phyloP scores from a whole-genome alignment of 2,113 vertebrate species.

The Pontoporia blainvillei region DNA sequence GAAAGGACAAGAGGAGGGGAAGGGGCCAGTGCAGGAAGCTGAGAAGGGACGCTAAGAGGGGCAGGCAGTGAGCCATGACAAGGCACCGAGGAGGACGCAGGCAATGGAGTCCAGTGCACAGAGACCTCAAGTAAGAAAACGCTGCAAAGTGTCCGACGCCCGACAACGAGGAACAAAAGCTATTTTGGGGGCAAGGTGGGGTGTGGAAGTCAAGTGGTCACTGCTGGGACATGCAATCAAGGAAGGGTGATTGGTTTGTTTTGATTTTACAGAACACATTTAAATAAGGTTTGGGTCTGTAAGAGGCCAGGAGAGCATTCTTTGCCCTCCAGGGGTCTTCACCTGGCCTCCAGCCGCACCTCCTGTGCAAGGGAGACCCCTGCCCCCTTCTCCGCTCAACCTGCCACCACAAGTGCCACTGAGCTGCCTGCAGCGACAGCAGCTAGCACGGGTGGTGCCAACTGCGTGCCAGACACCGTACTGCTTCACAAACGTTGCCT shows the following conservation, averaged over 20 bases:
- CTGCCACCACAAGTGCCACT: background rate
- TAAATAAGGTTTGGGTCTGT: background rate
- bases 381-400: background rate
- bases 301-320: background rate
- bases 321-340: background rate
- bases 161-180: background rate
- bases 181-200: background rate
- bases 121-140: background rate
- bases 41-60: background rate
- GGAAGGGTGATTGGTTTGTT: background rate
- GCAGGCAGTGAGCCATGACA: background rate
- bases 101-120: fast-evolving
- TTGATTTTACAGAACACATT: background rate
- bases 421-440: background rate
- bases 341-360: background rate
- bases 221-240: background rate
- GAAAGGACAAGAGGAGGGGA: background rate
- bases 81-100: background rate
- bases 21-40: background rate
- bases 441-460: background rate
- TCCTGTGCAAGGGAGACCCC: background rate
- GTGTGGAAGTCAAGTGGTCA: background rate
- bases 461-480: fast-evolving
- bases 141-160: background rate
- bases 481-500: background rate